A percentile compares a stretch with the other conserved stretches of the same genome.
These are phyloP conservation scores for Acrossocheilus fasciatus DNA, from an alignment of 2,797 vertebrate genomes.

Conservation along the genomic window DNA sequence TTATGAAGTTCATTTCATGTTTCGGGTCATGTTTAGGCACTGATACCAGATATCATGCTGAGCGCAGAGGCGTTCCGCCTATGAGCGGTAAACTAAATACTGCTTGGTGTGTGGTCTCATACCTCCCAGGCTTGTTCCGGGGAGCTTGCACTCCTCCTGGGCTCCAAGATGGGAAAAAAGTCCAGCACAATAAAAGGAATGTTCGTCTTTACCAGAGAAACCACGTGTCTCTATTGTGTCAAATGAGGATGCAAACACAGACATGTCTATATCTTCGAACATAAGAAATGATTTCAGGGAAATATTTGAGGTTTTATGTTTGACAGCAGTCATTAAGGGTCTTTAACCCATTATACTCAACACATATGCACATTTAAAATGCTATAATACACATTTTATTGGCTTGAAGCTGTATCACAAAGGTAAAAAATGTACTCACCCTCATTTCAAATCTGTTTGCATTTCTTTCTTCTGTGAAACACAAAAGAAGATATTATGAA, in stretches of 20 bases:
- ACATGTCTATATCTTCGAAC: constrained; percentile 62
- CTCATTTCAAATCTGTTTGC: not conserved
- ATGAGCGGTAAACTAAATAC: constrained; percentile 63
- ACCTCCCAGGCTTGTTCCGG: constrained; percentile 80
- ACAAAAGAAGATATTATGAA: not conserved
- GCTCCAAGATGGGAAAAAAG: constrained; percentile 63
- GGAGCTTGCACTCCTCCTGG: constrained; percentile 74
- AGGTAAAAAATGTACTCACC: too few species aligned
- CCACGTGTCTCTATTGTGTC: constrained; percentile 72
- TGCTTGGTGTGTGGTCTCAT: constrained; percentile 81
- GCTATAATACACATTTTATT: not conserved
- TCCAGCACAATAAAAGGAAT: constrained; percentile 74
- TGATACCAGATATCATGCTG: constrained; percentile 57
- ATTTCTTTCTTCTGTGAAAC: not conserved
- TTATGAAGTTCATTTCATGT: constrained; percentile 72
- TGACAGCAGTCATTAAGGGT: not conserved
- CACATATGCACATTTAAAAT: not conserved
- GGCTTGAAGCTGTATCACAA: not conserved
- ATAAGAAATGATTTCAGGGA: not conserved
- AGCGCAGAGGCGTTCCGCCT: constrained; percentile 55
- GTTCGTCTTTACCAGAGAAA: constrained; percentile 73
- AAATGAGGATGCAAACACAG: constrained; percentile 74
- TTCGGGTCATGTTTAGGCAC: constrained; percentile 59
- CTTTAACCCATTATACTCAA: not conserved
- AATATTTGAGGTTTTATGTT: constrained; percentile 20